Base-by-base conservation (phyloP, 2,888 invertebrate species). In the Crocallis elinguaria region DNA sequence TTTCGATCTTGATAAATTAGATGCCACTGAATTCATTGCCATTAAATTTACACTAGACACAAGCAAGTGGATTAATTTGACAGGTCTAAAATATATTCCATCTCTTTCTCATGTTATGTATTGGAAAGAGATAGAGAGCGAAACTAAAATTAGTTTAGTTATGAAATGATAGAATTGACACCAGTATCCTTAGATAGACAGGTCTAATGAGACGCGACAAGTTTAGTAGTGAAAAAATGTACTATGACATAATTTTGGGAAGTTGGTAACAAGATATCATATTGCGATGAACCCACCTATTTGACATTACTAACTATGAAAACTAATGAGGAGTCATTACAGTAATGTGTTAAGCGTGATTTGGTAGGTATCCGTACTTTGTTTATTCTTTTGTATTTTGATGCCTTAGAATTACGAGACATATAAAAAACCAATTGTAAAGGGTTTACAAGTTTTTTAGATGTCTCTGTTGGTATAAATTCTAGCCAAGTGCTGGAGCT, bases 361-460 rank as follows among this genome's bases (percentile, higher is more conserved):
- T 53, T 33, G 3, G 43, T 43, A 48, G 30, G 46, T 42, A 48
- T 37, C 42, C 8, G 16, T 3, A 11, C 13, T 12, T 53, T 43
- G 53, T 43, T 37, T 43, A 29, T 35, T 29, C 27, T 27, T 39
- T 41, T 41, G 30, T 39, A 11, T 2, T 16, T 14, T 16, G 17
- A 44, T 39, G 14, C 17, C 13, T 41, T 27, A 29, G 16, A 32
- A 29, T 42, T 44, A 25, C 38, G 25, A 29, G n/a, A 42, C 23
- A 32, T 13, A 21, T 23, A 43, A 53, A 53, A 53, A 54, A 38
- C 25, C 0, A 30, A 21, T 49, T 54, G 43, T 49, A 54, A 33
- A 43, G 48, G n/a, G n/a, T n/a, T n/a, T 19, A 37, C 7, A 23
- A n/a, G n/a, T n/a, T n/a, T n/a, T 3, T 11, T 21, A n/a, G 38